phyloP scores from a whole-genome alignment of 2,888 invertebrate genomes.

The Epistrophe grossulariae region DNA sequence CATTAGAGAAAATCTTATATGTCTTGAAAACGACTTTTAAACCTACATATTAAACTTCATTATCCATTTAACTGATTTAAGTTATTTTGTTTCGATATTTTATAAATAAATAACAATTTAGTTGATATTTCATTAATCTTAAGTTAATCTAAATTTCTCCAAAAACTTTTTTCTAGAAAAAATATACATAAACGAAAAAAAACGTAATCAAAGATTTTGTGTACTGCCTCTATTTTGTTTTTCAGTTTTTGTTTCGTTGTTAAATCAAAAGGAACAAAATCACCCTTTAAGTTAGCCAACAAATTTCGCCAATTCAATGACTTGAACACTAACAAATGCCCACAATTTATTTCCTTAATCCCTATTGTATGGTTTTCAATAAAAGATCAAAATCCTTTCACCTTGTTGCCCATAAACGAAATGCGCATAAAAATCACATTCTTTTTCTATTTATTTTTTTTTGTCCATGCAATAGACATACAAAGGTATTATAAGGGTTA shows the following conservation, averaged over 20 bases:
- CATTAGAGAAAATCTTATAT: too few species aligned
- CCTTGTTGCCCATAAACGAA: constrained; percentile 67
- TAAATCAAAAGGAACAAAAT: constrained; percentile 26
- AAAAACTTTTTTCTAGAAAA: too few species aligned
- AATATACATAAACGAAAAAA: too few species aligned
- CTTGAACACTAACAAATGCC: constrained; percentile 68
- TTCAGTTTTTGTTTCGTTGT: background rate
- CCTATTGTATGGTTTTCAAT: constrained; percentile 64
- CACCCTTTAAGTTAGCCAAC: constrained; percentile 16
- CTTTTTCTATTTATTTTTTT: background rate
- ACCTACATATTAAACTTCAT: too few species aligned
- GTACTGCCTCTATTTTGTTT: background rate
- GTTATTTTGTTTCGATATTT: too few species aligned
- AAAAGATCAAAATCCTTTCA: constrained; percentile 74
- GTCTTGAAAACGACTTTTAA: too few species aligned
- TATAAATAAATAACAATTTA: too few species aligned
- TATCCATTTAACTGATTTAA: too few species aligned
- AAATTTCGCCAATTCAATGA: constrained; percentile 70
- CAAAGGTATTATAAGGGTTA: background rate
- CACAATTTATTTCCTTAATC: constrained; percentile 73
- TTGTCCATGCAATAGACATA: background rate
- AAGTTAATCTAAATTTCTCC: too few species aligned
- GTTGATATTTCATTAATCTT: too few species aligned
- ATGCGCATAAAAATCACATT: constrained; percentile 74
- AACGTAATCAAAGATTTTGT: background rate